Conservation (phyloP, 2,797 vertebrate genomes). For the Acanthiza pusilla region DNA sequence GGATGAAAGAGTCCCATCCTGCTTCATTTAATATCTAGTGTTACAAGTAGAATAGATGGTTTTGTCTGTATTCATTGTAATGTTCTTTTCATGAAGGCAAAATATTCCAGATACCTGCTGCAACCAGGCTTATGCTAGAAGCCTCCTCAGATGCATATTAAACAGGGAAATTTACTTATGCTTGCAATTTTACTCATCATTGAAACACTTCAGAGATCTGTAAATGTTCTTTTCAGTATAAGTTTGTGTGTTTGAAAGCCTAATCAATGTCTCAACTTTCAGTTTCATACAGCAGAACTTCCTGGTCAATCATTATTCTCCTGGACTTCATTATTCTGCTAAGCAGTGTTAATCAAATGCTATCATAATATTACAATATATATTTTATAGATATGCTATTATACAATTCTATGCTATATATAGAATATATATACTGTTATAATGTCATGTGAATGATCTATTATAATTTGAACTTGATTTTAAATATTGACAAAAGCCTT, state of each 20-base stretch:
- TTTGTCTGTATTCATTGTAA: neutral
- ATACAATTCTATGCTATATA: too few relatives aligned
- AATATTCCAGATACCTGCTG: neutral
- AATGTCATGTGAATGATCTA: neutral
- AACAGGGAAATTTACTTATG: constrained; percentile 7
- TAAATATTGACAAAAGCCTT: neutral
- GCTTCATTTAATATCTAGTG: neutral
- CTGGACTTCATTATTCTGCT: neutral
- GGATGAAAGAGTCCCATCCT: neutral
- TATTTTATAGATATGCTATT: neutral
- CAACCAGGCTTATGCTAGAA: neutral
- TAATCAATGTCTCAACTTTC: neutral
- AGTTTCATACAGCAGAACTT: neutral
- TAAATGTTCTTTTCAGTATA: neutral
- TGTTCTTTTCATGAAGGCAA: neutral
- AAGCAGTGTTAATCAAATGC: neutral
- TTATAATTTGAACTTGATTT: neutral
- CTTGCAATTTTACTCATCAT: neutral
- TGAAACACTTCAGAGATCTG: constrained; percentile 18
- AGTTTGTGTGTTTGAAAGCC: neutral
- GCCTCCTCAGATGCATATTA: constrained; percentile 51
- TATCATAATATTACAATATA: neutral
- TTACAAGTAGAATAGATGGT: neutral
- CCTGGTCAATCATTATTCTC: neutral
- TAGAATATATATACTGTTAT: neutral